phyloP scores from a whole-genome alignment of 1,140 invertebrate species.

The Cardiocondyla obscurior region DNA sequence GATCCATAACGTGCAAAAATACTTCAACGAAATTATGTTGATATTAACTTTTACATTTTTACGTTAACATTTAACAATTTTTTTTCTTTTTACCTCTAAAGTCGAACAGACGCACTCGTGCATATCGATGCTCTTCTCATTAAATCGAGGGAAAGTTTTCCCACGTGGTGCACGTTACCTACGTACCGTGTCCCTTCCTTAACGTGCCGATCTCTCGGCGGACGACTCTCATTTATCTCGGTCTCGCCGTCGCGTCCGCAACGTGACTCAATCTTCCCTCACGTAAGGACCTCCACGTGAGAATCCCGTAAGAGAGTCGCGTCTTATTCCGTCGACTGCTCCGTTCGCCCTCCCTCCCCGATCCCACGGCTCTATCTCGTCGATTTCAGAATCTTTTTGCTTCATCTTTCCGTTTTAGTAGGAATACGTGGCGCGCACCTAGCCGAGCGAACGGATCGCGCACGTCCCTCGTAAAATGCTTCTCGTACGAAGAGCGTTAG shows the following conservation, averaged over 20 bases:
- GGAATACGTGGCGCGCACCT: not conserved
- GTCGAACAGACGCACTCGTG: not conserved
- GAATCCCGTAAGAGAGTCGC: not conserved
- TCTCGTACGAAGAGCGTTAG: not conserved
- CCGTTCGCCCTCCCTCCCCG: conserved; percentile 17
- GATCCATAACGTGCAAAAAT: not conserved
- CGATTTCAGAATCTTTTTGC: not conserved
- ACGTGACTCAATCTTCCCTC: conserved; percentile 63
- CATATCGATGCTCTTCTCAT: not conserved
- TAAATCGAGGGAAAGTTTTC: conserved; percentile 32
- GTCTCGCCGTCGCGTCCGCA: conserved; percentile 32
- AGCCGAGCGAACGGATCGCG: not conserved
- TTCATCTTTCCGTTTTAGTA: conserved; percentile 9
- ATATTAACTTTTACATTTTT: no score
- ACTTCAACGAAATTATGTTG: not conserved
- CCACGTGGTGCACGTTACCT: not conserved
- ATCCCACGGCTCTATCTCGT: conserved; percentile 10
- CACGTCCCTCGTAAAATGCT: conserved; percentile 9
- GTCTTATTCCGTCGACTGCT: not conserved
- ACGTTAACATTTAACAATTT: not conserved
- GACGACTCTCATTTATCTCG: conserved; percentile 59
- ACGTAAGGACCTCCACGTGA: not conserved
- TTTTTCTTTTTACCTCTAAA: not conserved
- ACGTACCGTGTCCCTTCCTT: conserved; percentile 18
- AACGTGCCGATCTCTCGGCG: conserved; percentile 43